These are phyloP conservation scores for Mnemiopsis leidyi DNA, from an alignment of 37 sponge, comb jelly and placozoan species.

Conservation along the genomic window DNA sequence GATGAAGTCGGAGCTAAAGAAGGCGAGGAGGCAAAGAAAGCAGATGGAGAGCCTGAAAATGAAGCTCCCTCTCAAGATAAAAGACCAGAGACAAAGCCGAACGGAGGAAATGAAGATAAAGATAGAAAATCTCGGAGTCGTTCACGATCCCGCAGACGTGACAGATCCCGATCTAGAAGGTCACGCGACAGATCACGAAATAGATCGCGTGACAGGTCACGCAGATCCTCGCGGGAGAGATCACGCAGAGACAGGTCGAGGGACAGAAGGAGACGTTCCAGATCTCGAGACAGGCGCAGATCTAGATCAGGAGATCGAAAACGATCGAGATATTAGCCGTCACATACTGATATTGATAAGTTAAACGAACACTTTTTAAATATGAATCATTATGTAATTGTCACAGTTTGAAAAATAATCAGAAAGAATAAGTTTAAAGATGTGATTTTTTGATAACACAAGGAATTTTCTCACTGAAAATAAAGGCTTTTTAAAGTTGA, in stretches of 20 bases:
- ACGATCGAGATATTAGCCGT: not conserved
- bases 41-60: too few species aligned
- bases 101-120: too few species aligned
- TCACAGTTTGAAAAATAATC: too few species aligned
- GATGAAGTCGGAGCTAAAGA: not conserved
- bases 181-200: not conserved
- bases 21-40: not conserved
- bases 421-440: too few species aligned
- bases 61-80: not conserved
- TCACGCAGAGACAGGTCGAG: constrained; percentile 8
- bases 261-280: not conserved
- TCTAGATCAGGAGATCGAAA: not conserved
- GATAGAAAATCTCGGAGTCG: not conserved
- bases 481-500: too few species aligned
- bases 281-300: not conserved
- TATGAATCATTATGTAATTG: too few species aligned
- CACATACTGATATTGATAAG: too few species aligned
- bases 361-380: too few species aligned
- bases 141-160: not conserved
- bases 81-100: not conserved
- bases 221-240: not conserved
- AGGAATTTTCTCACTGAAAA: too few species aligned
- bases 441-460: too few species aligned
- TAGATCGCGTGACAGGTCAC: not conserved
- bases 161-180: not conserved